Conservation (phyloP, 2,113 vertebrate genomes). For the Macrotis lagotis region DNA sequence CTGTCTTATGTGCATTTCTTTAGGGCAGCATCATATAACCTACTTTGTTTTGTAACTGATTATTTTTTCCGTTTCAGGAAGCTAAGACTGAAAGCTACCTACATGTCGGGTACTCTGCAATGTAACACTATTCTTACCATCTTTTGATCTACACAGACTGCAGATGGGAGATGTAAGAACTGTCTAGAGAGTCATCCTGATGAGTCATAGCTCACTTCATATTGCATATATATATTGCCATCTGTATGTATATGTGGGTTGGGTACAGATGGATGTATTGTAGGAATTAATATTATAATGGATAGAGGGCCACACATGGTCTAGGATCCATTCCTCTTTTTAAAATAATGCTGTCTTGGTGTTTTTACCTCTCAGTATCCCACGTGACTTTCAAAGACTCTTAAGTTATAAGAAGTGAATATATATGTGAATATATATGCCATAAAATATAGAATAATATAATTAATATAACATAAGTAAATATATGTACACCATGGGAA, state of each 20-base stretch:
- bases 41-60: not conserved
- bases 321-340: not conserved
- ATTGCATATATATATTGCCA: not conserved
- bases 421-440: too few relatives aligned
- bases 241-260: not conserved
- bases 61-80: not conserved
- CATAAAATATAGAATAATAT: too few relatives aligned
- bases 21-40: not conserved
- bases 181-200: not conserved
- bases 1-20: not conserved
- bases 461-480: too few relatives aligned
- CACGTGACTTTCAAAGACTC: not conserved
- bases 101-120: not conserved
- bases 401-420: not conserved
- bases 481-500: not conserved
- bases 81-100: not conserved
- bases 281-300: not conserved
- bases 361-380: not conserved
- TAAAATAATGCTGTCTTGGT: not conserved
- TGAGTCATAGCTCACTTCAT: not conserved
- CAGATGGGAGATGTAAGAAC: not conserved
- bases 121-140: not conserved
- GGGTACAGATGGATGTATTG: not conserved
- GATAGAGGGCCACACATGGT: not conserved
- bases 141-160: not conserved